phyloP scores from a whole-genome alignment of 1,140 invertebrate genomes.

The Zaprionus ornatus region DNA sequence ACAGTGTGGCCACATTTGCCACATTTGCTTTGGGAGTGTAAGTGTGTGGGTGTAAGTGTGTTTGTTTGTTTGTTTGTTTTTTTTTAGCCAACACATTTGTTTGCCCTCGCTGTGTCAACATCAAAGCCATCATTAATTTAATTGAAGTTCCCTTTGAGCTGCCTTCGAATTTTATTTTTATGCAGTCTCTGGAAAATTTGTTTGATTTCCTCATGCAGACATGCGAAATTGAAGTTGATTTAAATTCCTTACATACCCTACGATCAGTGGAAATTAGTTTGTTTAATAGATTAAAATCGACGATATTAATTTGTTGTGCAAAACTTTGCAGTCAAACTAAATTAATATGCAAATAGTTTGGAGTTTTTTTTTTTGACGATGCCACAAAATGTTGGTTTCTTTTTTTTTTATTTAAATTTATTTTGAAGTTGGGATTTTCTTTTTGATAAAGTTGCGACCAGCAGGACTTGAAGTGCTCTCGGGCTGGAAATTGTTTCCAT shows the following conservation, averaged over 20 bases:
- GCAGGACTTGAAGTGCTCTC: constrained; percentile 21
- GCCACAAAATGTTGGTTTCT: background rate
- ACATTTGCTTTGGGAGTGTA: constrained; percentile 27
- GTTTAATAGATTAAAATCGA: background rate
- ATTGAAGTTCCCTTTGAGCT: constrained; percentile 53
- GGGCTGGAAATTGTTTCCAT: constrained; percentile 37
- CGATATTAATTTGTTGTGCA: background rate
- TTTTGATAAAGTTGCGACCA: constrained; percentile 12
- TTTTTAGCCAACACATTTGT: constrained; percentile 25
- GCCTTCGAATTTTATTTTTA: constrained; percentile 23
- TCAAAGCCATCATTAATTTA: constrained; percentile 72
- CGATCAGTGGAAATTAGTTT: background rate
- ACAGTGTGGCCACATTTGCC: constrained; percentile 19
- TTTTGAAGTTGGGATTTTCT: background rate
- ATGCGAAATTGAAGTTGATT: constrained; percentile 13
- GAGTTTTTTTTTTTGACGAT: background rate
- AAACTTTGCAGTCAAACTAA: background rate
- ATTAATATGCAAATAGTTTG: constrained; percentile 3
- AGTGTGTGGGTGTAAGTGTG: background rate
- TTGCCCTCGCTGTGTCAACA: constrained; percentile 37
- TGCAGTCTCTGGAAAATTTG: constrained; percentile 11
- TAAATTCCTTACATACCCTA: background rate
- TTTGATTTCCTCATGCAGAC: constrained; percentile 32
- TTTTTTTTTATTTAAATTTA: background rate
- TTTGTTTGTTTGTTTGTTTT: constrained; percentile 2